Evolutionary conservation across 2,113 vertebrate species (phyloP).

Genomic region (Terrapene triunguis): DNA sequence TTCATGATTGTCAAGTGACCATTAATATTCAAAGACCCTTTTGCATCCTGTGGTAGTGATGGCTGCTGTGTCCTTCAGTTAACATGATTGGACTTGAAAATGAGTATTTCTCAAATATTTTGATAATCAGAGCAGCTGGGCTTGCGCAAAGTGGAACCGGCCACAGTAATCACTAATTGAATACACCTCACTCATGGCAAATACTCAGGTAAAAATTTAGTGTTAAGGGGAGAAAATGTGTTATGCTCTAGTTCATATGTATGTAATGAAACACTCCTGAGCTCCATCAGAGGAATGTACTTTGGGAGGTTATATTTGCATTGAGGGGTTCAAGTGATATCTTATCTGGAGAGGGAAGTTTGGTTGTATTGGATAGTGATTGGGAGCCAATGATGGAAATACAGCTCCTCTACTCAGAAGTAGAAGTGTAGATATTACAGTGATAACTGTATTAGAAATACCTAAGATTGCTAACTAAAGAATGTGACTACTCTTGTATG

Average conservation of each 20-base stretch:
- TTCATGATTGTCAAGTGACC: not conserved
- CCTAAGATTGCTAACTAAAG: fast-evolving
- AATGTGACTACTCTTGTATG: fast-evolving
- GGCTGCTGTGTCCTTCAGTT: not conserved
- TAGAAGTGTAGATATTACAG: not conserved
- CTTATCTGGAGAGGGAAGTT: not conserved
- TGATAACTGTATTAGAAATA: not conserved
- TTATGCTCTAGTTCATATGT: fast-evolving
- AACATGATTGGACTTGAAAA: fast-evolving
- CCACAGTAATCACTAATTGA: fast-evolving
- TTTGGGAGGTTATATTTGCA: fast-evolving
- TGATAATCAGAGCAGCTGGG: fast-evolving
- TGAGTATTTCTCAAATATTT: fast-evolving
- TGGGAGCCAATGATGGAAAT: fast-evolving
- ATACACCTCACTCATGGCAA: not conserved
- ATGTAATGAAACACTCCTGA: fast-evolving
- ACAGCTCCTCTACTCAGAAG: fast-evolving
- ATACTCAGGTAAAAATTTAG: not conserved
- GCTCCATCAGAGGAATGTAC: fast-evolving
- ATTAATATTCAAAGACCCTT: not conserved
- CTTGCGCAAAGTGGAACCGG: fast-evolving
- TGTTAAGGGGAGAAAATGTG: not conserved
- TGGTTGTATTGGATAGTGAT: not conserved
- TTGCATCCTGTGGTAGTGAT: fast-evolving
- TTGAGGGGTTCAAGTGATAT: not conserved